Evolutionary conservation across 1,140 invertebrate genomes (phyloP).

Genomic region (Nasonia giraulti): DNA sequence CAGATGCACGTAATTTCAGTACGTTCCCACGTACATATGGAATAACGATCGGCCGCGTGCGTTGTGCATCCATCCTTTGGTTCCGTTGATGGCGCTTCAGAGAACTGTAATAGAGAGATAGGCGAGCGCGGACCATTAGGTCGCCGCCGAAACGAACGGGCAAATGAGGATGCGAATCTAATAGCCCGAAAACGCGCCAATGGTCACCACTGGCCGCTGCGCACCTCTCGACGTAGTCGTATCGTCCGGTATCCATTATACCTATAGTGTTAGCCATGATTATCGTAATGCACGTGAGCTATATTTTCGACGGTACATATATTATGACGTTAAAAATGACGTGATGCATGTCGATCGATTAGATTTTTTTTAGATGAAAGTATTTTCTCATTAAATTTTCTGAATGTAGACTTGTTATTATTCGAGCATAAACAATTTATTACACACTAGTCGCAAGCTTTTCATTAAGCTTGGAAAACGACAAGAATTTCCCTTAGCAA

Average conservation of each 20-base stretch:
- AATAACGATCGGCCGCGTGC: not conserved
- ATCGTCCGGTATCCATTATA: not conserved
- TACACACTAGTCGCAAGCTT: no score
- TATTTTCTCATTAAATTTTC: no score
- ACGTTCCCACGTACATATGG: not conserved
- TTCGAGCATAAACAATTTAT: no score
- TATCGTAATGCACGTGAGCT: not conserved
- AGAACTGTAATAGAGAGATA: not conserved
- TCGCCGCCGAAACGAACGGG: not conserved
- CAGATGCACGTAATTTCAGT: not conserved
- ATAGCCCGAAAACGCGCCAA: not conserved
- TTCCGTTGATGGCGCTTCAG: not conserved
- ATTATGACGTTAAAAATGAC: no score
- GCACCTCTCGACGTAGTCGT: not conserved
- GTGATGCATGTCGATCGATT: no score
- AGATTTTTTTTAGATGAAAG: no score
- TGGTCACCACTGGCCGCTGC: no score
- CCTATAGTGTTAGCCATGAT: no score
- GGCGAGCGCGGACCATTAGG: not conserved
- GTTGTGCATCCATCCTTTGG: not conserved
- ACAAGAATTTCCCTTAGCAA: no score
- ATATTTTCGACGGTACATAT: no score
- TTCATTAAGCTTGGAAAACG: no score
- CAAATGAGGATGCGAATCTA: not conserved
- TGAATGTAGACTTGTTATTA: no score